These are phyloP conservation scores for Sialis lutaria DNA, from an alignment of 2,888 invertebrate genomes.

Conservation along the genomic window DNA sequence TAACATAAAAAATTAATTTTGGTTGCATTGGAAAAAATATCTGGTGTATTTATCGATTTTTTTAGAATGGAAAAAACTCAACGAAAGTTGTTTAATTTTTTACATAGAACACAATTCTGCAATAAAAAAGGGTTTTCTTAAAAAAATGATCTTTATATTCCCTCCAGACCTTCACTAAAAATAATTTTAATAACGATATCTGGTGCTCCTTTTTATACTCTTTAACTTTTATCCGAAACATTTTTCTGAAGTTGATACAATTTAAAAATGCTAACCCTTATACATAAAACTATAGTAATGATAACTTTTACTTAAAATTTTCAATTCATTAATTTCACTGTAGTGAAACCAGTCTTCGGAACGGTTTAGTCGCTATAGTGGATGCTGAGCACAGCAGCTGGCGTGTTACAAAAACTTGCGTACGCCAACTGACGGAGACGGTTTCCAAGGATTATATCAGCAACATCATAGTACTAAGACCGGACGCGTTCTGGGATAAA, in stretches of 20 bases:
- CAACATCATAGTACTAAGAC: slow-evolving; percentile 42
- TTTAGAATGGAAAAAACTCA: no score
- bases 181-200: no score
- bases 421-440: slow-evolving; percentile 34
- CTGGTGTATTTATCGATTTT: no score
- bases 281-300: neutral
- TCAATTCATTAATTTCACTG: slow-evolving; percentile 7
- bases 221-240: no score
- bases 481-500: slow-evolving; percentile 62
- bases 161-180: no score
- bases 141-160: no score
- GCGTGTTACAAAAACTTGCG: slow-evolving; percentile 40
- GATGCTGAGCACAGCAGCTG: slow-evolving; percentile 46
- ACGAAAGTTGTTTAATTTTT: no score
- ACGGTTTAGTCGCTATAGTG: slow-evolving; percentile 41
- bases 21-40: neutral
- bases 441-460: slow-evolving; percentile 21
- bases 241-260: no score
- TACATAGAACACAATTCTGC: no score
- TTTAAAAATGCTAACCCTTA: no score
- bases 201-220: no score
- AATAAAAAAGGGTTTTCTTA: no score
- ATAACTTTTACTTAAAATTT: neutral
- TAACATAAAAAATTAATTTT: slow-evolving; percentile 13
- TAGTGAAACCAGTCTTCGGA: slow-evolving; percentile 30